These are phyloP conservation scores for Melanotaenia pygmaea DNA, from an alignment of 2,797 vertebrate species.

Conservation along the genomic window DNA sequence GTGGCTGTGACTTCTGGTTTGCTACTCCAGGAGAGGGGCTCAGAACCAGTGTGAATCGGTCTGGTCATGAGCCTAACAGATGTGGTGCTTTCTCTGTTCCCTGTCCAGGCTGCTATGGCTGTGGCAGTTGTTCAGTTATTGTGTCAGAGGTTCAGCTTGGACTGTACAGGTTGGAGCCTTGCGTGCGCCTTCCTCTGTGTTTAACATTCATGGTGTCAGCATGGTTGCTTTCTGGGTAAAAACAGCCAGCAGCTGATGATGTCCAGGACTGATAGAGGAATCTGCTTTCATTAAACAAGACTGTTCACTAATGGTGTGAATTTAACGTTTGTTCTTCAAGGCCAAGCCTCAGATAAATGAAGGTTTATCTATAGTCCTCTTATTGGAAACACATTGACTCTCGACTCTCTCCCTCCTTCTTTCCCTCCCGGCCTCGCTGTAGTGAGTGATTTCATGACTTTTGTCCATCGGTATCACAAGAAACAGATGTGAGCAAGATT, in stretches of 20 bases:
- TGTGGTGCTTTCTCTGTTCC: conserved; percentile 74
- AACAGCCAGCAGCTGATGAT: conserved; percentile 74
- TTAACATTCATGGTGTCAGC: conserved; percentile 75
- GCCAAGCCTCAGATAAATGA: conserved; percentile 72
- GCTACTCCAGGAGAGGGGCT: conserved; percentile 46
- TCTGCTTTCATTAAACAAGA: conserved; percentile 77
- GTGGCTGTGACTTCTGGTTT: conserved; percentile 60
- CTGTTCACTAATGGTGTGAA: conserved; percentile 79
- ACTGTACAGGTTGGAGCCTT: conserved; percentile 64
- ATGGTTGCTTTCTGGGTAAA: conserved; percentile 67
- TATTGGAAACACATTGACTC: conserved; percentile 81
- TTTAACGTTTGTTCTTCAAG: conserved; percentile 73
- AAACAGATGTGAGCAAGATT: conserved; percentile 83
- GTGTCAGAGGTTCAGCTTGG: conserved; percentile 59
- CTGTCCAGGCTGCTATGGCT: conserved; percentile 71
- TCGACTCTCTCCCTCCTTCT: conserved; percentile 51
- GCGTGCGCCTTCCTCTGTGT: conserved; percentile 72
- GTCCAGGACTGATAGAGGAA: conserved; percentile 74
- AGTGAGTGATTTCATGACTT: conserved; percentile 82
- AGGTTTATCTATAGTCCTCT: conserved; percentile 82
- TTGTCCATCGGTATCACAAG: conserved; percentile 78
- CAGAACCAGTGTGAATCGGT: conserved; percentile 37
- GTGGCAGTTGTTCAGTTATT: conserved; percentile 73
- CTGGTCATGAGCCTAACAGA: conserved; percentile 79
- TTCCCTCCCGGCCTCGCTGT: conserved; percentile 52